Percentiles rank a stretch among this genome's conserved stretches.
These are phyloP conservation scores for Calycopis cecrops DNA, from an alignment of 1,140 invertebrate species.

Conservation along the genomic window DNA sequence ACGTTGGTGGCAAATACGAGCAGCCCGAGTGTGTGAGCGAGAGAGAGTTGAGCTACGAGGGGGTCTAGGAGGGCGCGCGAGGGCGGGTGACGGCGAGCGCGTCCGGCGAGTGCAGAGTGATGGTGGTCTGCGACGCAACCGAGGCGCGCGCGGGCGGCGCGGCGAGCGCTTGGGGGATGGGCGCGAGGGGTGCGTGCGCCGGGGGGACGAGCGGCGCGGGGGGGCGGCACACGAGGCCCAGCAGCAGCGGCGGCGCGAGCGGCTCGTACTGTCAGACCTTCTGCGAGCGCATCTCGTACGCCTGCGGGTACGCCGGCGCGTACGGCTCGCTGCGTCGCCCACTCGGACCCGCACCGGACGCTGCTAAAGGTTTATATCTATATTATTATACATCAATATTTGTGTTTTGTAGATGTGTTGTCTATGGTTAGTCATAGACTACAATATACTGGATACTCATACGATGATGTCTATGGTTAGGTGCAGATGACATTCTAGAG, in stretches of 20 bases:
- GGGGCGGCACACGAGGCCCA: constrained; percentile 19
- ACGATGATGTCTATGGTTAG: too few species aligned
- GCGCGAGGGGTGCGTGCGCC: too few species aligned
- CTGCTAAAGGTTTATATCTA: constrained; percentile 23
- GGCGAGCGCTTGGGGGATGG: too few species aligned
- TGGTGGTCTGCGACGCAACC: constrained; percentile 61
- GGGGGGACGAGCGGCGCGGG: too few species aligned
- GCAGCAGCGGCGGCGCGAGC: constrained; percentile 19
- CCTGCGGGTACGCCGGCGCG: constrained; percentile 66
- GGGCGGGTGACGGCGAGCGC: constrained; percentile 41
- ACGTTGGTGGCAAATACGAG: too few species aligned
- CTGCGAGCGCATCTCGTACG: constrained; percentile 66
- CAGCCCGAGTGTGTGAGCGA: not conserved
- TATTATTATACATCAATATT: too few species aligned
- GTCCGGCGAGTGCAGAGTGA: constrained; percentile 62
- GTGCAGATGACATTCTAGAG: too few species aligned
- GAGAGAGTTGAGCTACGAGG: not conserved
- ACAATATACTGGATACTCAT: too few species aligned
- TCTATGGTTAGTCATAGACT: too few species aligned
- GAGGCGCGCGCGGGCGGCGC: constrained; percentile 33
- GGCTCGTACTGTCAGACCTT: constrained; percentile 63
- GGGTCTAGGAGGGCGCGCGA: constrained; percentile 13
- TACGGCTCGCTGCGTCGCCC: constrained; percentile 59
- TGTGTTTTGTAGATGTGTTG: too few species aligned
- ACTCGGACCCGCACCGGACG: constrained; percentile 48